Percentiles rank a stretch among this genome's conserved stretches.
phyloP scores from a whole-genome alignment of 2,113 vertebrate species.

The Melanotaenia duboulayi region DNA sequence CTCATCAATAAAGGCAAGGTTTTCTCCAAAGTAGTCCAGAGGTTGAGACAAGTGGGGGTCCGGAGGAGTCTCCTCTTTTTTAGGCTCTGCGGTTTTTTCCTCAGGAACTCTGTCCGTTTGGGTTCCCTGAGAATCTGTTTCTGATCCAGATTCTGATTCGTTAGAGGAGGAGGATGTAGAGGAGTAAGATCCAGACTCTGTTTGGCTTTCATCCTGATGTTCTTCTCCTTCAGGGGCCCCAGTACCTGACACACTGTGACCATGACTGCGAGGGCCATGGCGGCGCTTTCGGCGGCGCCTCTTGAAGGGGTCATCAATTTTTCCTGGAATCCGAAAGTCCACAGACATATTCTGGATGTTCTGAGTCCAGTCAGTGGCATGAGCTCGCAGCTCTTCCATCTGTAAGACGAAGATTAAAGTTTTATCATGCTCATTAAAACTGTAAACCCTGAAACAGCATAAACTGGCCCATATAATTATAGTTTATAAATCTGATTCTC shows the following conservation, averaged over 20 bases:
- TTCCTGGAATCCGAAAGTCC: conserved; percentile 86
- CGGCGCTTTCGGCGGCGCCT: conserved; percentile 70
- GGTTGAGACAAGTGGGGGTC: conserved; percentile 75
- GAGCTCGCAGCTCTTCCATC: conserved; percentile 91
- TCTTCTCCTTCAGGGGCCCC: conserved; percentile 48
- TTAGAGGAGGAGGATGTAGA: conserved; percentile 75
- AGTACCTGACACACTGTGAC: conserved; percentile 39
- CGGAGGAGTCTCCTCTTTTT: conserved; percentile 40
- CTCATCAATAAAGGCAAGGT: conserved; percentile 91
- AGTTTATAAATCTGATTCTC: background rate
- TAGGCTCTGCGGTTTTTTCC: conserved; percentile 38
- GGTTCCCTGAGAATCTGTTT: conserved; percentile 77
- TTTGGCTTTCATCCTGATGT: conserved; percentile 35
- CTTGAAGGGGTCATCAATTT: conserved; percentile 82
- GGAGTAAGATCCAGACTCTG: conserved; percentile 72
- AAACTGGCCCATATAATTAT: background rate
- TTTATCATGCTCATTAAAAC: background rate
- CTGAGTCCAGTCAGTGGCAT: conserved; percentile 89
- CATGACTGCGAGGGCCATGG: conserved; percentile 59
- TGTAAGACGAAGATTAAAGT: conserved; percentile 54
- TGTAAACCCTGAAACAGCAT: background rate
- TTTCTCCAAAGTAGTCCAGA: conserved; percentile 90
- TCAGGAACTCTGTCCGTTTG: conserved; percentile 76
- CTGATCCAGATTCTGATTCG: conserved; percentile 74
- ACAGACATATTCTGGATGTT: conserved; percentile 87